Percentiles rank a stretch among this genome's conserved stretches.
Evolutionary conservation across 2,888 invertebrate species (phyloP).

Genomic region (Agrypnus murinus): DNA sequence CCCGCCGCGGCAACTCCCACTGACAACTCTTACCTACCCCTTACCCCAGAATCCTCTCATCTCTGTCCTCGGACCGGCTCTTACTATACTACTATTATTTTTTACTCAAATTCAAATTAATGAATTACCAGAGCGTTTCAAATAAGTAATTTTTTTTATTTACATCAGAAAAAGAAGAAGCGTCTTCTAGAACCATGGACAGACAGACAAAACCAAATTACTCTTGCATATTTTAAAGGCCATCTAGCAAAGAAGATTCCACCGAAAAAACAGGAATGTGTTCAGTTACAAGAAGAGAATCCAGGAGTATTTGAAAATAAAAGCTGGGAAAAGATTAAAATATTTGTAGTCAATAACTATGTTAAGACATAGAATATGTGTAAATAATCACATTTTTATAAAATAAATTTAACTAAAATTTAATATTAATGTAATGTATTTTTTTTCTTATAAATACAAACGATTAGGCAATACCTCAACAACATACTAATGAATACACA

Average conservation of each 20-base stretch:
- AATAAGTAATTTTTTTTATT: slow-evolving; percentile 13
- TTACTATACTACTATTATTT: too few relatives aligned
- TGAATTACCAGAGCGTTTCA: slow-evolving; percentile 10
- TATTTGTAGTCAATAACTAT: slow-evolving; percentile 4
- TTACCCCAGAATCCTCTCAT: too few relatives aligned
- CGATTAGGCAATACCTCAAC: too few relatives aligned
- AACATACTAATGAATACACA: too few relatives aligned
- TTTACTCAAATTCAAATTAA: slow-evolving; percentile 7
- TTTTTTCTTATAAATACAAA: too few relatives aligned
- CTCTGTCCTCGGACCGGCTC: too few relatives aligned
- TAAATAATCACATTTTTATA: slow-evolving; percentile 11
- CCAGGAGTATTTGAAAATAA: slow-evolving; percentile 2
- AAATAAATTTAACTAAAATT: too few relatives aligned
- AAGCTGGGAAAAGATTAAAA: slow-evolving; percentile 22
- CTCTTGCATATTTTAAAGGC: neutral
- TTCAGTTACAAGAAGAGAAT: slow-evolving; percentile 7
- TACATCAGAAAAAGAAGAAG: slow-evolving; percentile 6
- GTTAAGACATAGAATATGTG: slow-evolving; percentile 10
- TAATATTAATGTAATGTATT: too few relatives aligned
- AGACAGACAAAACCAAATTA: slow-evolving; percentile 4
- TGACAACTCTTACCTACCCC: too few relatives aligned
- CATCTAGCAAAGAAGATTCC: neutral
- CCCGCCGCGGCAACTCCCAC: too few relatives aligned
- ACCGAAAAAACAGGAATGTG: slow-evolving; percentile 16
- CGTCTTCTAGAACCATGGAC: slow-evolving; percentile 4